Evolutionary conservation across 2,797 vertebrate genomes (phyloP).

Genomic region (Mus caroli): DNA sequence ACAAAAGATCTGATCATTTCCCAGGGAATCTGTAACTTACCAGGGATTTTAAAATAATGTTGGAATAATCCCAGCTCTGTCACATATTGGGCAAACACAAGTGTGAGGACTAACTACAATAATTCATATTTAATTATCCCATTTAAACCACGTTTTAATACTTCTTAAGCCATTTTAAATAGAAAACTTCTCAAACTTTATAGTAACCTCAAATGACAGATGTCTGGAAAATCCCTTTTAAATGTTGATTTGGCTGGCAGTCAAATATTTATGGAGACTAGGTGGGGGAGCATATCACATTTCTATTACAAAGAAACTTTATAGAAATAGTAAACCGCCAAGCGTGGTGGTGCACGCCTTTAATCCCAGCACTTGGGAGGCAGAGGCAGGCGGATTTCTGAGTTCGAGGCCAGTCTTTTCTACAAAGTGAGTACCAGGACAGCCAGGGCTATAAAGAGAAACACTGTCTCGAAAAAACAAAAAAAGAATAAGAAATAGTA

Average conservation of each 20-base stretch:
- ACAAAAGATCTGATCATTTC: constrained; percentile 68
- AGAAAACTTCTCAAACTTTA: constrained; percentile 58
- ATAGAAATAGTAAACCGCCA: background rate
- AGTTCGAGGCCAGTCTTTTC: no score
- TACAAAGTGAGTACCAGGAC: no score
- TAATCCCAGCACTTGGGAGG: no score
- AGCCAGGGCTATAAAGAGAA: no score
- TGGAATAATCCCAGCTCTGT: background rate
- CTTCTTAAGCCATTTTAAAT: constrained; percentile 47
- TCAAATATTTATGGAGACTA: background rate
- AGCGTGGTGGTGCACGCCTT: no score
- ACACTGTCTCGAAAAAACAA: no score
- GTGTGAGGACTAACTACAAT: constrained; percentile 16
- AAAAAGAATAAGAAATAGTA: background rate
- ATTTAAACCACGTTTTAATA: constrained; percentile 46
- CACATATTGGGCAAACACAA: constrained; percentile 31
- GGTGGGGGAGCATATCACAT: background rate
- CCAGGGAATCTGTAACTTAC: constrained; percentile 57
- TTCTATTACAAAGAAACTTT: constrained; percentile 15
- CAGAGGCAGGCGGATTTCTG: no score
- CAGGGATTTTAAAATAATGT: constrained; percentile 63
- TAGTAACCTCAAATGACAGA: constrained; percentile 17
- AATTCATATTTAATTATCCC: constrained; percentile 49
- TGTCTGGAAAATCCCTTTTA: constrained; percentile 63
- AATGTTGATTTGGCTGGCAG: constrained; percentile 44